Conservation (phyloP, 2,888 invertebrate species). For the Rhorus exstirpatorius region DNA sequence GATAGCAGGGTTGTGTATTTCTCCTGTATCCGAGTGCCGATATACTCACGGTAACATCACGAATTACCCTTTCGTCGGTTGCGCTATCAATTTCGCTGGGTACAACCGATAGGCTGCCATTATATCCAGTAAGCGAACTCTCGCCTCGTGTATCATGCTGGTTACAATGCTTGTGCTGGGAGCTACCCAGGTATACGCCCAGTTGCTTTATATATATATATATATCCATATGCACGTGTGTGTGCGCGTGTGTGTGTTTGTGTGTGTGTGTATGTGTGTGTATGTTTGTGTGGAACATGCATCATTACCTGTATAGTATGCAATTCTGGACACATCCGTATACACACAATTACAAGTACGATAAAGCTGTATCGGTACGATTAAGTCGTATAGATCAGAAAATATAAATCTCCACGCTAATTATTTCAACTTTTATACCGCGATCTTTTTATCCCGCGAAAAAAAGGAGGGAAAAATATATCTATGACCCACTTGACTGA, state of each 20-base stretch:
- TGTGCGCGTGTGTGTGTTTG: no score
- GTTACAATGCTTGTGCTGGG: constrained; percentile 57
- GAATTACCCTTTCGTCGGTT: constrained; percentile 82
- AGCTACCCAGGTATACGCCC: constrained; percentile 46
- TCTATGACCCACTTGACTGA: constrained; percentile 5
- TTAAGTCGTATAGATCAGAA: constrained; percentile 19
- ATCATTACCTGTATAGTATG: constrained; percentile 40
- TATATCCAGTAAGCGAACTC: constrained; percentile 73
- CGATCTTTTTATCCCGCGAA: not conserved
- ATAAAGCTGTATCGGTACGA: no score
- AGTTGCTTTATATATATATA: constrained; percentile 15
- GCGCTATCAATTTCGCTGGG: constrained; percentile 81
- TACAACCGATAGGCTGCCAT: constrained; percentile 80
- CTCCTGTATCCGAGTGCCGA: constrained; percentile 57
- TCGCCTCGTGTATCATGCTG: constrained; percentile 58
- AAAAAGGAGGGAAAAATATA: not conserved
- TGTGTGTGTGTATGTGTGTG: not conserved
- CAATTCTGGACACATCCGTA: constrained; percentile 32
- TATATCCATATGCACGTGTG: not conserved
- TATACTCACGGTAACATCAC: constrained; percentile 70
- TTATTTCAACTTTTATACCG: constrained; percentile 25
- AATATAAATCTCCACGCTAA: constrained; percentile 40
- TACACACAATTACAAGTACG: constrained; percentile 12
- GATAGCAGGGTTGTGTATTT: constrained; percentile 33
- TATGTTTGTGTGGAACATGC: constrained; percentile 3